Evolutionary conservation across 2,113 vertebrate genomes (phyloP), one percentile per base, ranked within the genome.

Genomic region (Triplophysa rosa): DNA sequence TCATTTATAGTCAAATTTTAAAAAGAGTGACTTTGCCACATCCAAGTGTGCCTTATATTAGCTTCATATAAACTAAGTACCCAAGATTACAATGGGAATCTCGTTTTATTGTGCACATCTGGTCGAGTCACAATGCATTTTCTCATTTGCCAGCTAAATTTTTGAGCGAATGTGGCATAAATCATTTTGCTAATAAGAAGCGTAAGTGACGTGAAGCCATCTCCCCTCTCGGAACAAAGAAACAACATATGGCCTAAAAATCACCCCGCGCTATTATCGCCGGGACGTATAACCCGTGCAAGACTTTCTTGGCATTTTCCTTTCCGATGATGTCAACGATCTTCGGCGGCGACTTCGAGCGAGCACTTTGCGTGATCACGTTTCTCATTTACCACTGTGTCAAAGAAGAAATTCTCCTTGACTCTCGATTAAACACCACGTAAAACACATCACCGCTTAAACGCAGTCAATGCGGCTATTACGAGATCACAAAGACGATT

Each of bases 101-200:
- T 93, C 94, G 95, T 91, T 99, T 98, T 98, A 98, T 96, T 98
- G 96, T 96, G 95, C 96, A 98, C 98, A 99, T 98, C 98, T 99
- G 98, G 93, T 96, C 94, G 94, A 97, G 96, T 98, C 97, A 97
- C 95, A 96, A 95, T 95, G 95, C 96, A 97, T 98, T 98, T 99
- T 96, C 95, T 95, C 96, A 96, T 98, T 98, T 94, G 95, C 96
- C 95, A 94, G 95, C 95, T 95, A 95, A 95, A 96, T 97, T 98
- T 98, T 96, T 97, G 97, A 99, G 95, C 94, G 95, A 97, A 97
- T 95, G 96, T 97, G 98, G 96, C 98, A 99, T 99, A 99, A 99
- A 98, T 99, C 98, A 99, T 96, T 95, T 95, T 95, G 94, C 96
- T 98, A 99, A 99, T 98, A 97, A 98, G 98, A 98, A 98, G 94